phyloP scores from a whole-genome alignment of 1,140 invertebrate genomes.

The Yoshiicerus persimilis region DNA sequence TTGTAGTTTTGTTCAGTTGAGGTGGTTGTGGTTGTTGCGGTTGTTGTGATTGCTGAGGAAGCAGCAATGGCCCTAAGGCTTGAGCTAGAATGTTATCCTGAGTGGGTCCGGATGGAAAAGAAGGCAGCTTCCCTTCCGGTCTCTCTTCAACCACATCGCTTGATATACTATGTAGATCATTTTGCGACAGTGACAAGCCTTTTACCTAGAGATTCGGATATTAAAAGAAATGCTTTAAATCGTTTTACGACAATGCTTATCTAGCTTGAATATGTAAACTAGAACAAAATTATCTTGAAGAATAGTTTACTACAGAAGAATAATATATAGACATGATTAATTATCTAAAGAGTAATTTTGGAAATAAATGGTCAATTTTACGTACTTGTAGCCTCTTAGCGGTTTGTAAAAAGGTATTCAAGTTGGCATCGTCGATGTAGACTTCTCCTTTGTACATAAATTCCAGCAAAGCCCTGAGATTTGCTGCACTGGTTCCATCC shows the following conservation, averaged over 20 bases:
- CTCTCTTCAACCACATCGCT: constrained; percentile 42
- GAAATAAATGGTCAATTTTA: constrained; percentile 35
- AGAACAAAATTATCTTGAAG: no score
- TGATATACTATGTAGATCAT: constrained; percentile 49
- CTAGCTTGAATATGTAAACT: no score
- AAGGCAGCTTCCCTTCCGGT: constrained; percentile 37
- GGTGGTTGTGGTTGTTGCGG: constrained; percentile 37
- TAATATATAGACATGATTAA: no score
- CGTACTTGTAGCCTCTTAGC: constrained; percentile 81
- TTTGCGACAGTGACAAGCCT: constrained; percentile 66
- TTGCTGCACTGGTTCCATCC: constrained; percentile 80
- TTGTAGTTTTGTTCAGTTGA: constrained; percentile 45
- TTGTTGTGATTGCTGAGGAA: constrained; percentile 41
- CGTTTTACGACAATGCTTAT: no score
- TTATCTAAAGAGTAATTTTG: no score
- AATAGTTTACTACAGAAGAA: no score
- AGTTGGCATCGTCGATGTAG: constrained; percentile 82
- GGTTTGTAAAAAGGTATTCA: constrained; percentile 85
- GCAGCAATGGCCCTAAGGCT: constrained; percentile 43
- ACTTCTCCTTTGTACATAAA: constrained; percentile 94
- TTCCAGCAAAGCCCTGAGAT: constrained; percentile 85
- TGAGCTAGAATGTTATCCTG: constrained; percentile 49
- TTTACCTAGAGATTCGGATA: constrained; percentile 75
- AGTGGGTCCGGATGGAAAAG: constrained; percentile 39
- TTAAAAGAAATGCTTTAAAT: no score